Evolutionary conservation across 2,113 vertebrate genomes (phyloP), one percentile per base, ranked within the genome.

Genomic region (Gadus macrocephalus): DNA sequence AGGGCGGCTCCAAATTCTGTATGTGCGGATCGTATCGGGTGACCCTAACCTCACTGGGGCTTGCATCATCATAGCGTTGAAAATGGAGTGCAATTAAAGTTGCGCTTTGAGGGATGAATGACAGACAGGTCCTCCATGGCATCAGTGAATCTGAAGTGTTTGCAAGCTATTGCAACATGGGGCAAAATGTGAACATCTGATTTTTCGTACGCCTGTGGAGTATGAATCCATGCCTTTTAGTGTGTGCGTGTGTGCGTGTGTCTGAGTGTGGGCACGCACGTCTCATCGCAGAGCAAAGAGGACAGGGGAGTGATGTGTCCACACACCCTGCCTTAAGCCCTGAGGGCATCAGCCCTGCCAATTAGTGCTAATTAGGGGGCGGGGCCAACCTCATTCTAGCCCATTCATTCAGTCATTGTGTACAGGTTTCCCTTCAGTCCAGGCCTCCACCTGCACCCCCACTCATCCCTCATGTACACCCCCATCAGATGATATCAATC

Each of bases 311-410:
- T 77, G 67, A 81, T 74, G 70, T 42, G 74, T 69, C 59, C 4
- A 69, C 62, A 83, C 69, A 69, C 71, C 75, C 75, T 84, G 72
- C 75, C 75, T 71, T 42, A 11, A 17, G 15, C 73, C 80, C 77
- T 17, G 53, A 20, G 71, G 84, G 85, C 83, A 74, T 79, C 83
- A 81, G 49, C 71, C 65, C 78, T 84, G 85, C 83, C 89, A 89
- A 88, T 89, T 88, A 90, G 75, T 53, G 61, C 73, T 81, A 80
- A 90, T 89, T 84, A 87, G 83, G 78, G 84, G 72, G 76, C 66
- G 59, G 67, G 78, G 78, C 79, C 49, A 61, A 55, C 22, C 62
- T 17, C 28, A 25, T 22, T 5, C 62, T 58, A 42, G 38, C 1
- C 72, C 31, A 15, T 20, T 20, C 14, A 17, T 53, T 60, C 11